phyloP scores from a whole-genome alignment of 2,113 vertebrate genomes.

The Percina caprodes region DNA sequence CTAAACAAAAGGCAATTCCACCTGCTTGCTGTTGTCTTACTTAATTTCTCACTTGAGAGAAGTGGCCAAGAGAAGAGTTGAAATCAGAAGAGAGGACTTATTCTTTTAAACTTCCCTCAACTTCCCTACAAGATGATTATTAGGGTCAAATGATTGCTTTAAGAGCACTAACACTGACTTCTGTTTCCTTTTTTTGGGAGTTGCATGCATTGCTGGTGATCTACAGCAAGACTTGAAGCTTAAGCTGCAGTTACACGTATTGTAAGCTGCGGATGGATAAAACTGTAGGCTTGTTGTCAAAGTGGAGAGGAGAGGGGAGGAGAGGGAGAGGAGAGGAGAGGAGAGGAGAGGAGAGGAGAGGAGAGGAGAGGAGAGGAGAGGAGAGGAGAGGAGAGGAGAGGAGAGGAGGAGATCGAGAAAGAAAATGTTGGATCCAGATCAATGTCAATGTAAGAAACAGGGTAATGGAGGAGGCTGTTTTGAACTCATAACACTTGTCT shows the following conservation, averaged over 20 bases:
- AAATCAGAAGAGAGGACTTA: conserved; percentile 1
- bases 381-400: background rate
- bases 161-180: conserved; percentile 30
- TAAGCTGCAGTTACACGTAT: conserved; percentile 42
- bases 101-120: conserved; percentile 24
- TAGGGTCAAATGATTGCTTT: conserved; percentile 32
- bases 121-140: conserved; percentile 37
- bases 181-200: conserved; percentile 11
- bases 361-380: background rate
- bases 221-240: conserved; percentile 24
- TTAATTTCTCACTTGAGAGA: conserved; percentile 17
- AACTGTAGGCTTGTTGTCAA: conserved; percentile 41
- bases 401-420: background rate
- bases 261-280: conserved; percentile 38
- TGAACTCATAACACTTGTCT: conserved; percentile 36
- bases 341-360: background rate
- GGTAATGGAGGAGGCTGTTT: background rate
- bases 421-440: conserved; percentile 7
- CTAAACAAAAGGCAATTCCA: conserved; percentile 30
- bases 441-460: conserved; percentile 29
- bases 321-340: no score
- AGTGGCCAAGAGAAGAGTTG: background rate
- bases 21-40: conserved; percentile 11
- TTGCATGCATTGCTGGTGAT: conserved; percentile 16
- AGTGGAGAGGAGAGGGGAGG: background rate